phyloP scores from a whole-genome alignment of 2,888 invertebrate genomes.

The Xanthostigma xanthostigma region DNA sequence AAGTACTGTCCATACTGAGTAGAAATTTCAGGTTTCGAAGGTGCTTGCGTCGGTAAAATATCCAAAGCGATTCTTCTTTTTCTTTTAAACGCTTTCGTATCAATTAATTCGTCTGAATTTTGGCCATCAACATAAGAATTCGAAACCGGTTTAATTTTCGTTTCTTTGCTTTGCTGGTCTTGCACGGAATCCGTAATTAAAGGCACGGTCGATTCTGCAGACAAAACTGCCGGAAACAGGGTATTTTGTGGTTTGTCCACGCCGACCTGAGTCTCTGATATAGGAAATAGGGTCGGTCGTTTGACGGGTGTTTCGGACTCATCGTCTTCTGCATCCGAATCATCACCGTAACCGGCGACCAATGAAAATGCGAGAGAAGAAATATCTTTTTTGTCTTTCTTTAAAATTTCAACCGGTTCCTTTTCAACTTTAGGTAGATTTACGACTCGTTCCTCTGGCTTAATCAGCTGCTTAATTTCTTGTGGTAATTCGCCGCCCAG shows the following conservation, averaged over 20 bases:
- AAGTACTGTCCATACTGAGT: conserved; percentile 6
- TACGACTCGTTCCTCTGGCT: conserved; percentile 10
- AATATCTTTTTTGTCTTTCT: conserved; percentile 1
- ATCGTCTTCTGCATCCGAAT: conserved; percentile 32
- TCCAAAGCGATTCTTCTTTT: conserved; percentile 35
- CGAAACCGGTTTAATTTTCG: too few relatives aligned
- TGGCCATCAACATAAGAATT: background rate
- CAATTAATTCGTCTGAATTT: conserved; percentile 15
- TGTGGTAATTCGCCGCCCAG: conserved; percentile 26
- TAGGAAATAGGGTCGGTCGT: conserved; percentile 31
- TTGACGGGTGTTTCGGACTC: conserved; percentile 13
- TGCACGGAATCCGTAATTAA: too few relatives aligned
- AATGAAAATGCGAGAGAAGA: conserved; percentile 23
- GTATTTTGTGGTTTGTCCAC: background rate
- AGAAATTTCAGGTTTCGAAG: conserved; percentile 8
- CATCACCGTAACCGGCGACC: conserved; percentile 39
- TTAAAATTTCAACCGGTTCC: conserved; percentile 15
- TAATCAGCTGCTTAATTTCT: conserved; percentile 21
- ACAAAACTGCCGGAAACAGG: background rate
- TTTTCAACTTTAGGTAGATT: conserved; percentile 8
- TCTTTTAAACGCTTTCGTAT: conserved; percentile 35
- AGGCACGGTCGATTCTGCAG: background rate
- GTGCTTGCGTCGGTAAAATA: conserved; percentile 17
- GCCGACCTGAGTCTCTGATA: conserved; percentile 21
- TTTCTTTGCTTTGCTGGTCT: too few relatives aligned